Conservation (phyloP, 2,797 vertebrate species). For the Rhincodon typus region DNA sequence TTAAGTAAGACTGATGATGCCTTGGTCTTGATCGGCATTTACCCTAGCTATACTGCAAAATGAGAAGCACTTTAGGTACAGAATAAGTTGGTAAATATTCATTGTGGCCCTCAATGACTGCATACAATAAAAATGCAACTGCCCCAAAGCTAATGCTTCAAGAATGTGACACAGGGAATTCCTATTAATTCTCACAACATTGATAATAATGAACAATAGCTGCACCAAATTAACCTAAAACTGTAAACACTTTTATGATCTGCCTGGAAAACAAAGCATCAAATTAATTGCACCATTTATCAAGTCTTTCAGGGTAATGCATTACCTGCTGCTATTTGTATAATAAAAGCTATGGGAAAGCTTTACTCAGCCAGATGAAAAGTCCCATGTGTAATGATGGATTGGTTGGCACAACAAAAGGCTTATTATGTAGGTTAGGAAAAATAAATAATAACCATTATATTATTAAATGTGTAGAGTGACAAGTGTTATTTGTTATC, state of each 20-base stretch:
- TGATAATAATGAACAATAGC: slow-evolving; percentile 33
- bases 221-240: slow-evolving; percentile 36
- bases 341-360: slow-evolving; percentile 20
- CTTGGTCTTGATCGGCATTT: background rate
- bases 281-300: slow-evolving; percentile 37
- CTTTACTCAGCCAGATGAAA: slow-evolving; percentile 4
- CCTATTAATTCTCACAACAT: slow-evolving; percentile 22
- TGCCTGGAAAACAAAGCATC: slow-evolving; percentile 23
- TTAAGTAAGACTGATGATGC: background rate
- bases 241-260: slow-evolving; percentile 35
- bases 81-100: slow-evolving; percentile 29
- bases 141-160: slow-evolving; percentile 15
- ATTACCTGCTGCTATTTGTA: slow-evolving; percentile 22
- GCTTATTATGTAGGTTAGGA: slow-evolving; percentile 35
- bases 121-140: background rate
- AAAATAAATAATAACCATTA: slow-evolving; percentile 37
- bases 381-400: slow-evolving; percentile 23
- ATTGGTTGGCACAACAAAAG: slow-evolving; percentile 23
- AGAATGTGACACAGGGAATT: background rate
- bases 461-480: slow-evolving; percentile 18
- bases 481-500: slow-evolving; percentile 35
- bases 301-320: slow-evolving; percentile 27
- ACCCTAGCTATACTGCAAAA: slow-evolving; percentile 4
- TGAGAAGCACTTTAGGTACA: background rate
- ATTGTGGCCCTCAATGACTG: background rate